These are phyloP conservation scores for Gymnopithys bicolor DNA, from an alignment of 2,797 vertebrate genomes.

Conservation along the genomic window DNA sequence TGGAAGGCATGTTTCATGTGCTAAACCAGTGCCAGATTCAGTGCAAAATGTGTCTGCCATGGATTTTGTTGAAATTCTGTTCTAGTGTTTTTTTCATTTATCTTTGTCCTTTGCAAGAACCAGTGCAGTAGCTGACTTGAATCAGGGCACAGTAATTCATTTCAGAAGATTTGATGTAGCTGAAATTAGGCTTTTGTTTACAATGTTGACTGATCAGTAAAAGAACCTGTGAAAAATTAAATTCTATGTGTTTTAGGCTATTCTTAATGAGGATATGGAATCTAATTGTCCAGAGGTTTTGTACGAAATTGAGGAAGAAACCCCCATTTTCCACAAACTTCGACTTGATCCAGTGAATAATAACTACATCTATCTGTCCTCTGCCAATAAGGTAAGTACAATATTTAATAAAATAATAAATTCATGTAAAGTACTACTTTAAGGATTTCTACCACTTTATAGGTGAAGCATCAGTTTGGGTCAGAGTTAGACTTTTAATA, in stretches of 20 bases:
- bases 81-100: neutral
- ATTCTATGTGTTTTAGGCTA: conserved; percentile 70
- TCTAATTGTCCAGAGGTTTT: conserved; percentile 81
- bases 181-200: conserved; percentile 1
- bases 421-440: neutral
- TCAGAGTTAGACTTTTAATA: neutral
- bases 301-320: conserved; percentile 81
- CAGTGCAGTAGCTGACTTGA: neutral
- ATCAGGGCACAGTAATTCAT: neutral
- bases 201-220: neutral
- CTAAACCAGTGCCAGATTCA: neutral
- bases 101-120: neutral
- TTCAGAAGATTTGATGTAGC: neutral
- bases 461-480: neutral
- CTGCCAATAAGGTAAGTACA: conserved; percentile 76
- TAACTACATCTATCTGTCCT: conserved; percentile 80
- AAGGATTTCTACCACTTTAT: neutral
- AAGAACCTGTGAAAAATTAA: conserved; percentile 29
- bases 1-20: neutral
- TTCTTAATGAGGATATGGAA: conserved; percentile 78
- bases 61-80: neutral
- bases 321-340: conserved; percentile 78
- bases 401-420: neutral
- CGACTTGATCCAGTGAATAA: conserved; percentile 76
- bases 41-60: neutral